These are phyloP conservation scores for Trypoxylus dichotomus DNA, from an alignment of 1,140 invertebrate genomes.

Conservation along the genomic window DNA sequence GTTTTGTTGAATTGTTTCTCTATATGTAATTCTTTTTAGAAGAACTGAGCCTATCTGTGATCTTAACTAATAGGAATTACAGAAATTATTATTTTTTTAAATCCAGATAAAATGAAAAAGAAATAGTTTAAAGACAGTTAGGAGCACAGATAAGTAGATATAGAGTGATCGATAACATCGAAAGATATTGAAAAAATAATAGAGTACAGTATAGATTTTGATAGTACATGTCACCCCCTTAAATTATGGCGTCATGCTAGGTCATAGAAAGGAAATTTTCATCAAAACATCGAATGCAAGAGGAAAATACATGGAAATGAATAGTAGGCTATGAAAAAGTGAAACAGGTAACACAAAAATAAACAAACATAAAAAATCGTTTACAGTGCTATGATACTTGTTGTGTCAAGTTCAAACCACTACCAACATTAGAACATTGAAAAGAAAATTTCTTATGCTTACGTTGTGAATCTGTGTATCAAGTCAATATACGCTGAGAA, in stretches of 20 bases:
- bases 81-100: background rate
- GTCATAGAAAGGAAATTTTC: background rate
- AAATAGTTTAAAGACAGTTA: constrained; percentile 33
- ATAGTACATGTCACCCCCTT: constrained; percentile 48
- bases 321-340: too few relatives aligned
- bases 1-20: background rate
- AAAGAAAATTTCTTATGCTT: background rate
- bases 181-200: background rate
- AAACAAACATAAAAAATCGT: background rate
- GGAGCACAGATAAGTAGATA: constrained; percentile 43
- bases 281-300: background rate
- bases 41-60: constrained; percentile 37
- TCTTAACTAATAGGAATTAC: constrained; percentile 36
- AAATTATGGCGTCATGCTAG: background rate
- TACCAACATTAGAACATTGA: background rate
- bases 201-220: constrained; percentile 43
- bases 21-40: background rate
- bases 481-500: background rate
- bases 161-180: constrained; percentile 12
- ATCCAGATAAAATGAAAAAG: background rate
- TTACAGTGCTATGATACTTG: background rate
- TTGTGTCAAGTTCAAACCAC: background rate
- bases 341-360: too few relatives aligned
- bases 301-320: background rate
- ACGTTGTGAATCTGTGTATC: background rate